Evolutionary conservation across 1,140 invertebrate species (phyloP).

Genomic region (Zaprionus vittiger): DNA sequence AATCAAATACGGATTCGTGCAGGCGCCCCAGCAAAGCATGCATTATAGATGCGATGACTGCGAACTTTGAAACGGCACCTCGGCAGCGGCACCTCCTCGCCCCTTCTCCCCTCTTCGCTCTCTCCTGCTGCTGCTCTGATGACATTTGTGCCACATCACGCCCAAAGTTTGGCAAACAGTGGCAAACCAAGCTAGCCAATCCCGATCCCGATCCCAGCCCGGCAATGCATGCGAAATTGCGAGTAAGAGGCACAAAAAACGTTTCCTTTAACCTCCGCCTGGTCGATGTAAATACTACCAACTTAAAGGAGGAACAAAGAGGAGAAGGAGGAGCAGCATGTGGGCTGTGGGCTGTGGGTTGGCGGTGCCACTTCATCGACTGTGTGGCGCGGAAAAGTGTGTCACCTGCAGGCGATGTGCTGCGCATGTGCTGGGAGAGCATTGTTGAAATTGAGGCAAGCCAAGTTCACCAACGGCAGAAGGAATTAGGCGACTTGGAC

Average conservation of each 20-base stretch:
- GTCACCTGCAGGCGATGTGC: slow-evolving; percentile 60
- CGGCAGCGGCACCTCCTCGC: slow-evolving; percentile 38
- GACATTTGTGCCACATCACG: slow-evolving; percentile 73
- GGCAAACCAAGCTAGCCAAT: slow-evolving; percentile 33
- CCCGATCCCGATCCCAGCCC: slow-evolving; percentile 25
- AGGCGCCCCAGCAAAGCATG: slow-evolving; percentile 46
- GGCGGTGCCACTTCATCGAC: slow-evolving; percentile 59
- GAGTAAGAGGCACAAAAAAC: slow-evolving; percentile 44
- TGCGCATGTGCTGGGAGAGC: slow-evolving; percentile 70
- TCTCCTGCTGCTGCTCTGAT: slow-evolving; percentile 8
- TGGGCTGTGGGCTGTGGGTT: slow-evolving; percentile 11
- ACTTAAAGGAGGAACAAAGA: neutral
- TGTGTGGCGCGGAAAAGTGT: slow-evolving; percentile 74
- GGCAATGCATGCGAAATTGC: slow-evolving; percentile 75
- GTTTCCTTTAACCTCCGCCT: slow-evolving; percentile 62
- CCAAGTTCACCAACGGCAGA: slow-evolving; percentile 31
- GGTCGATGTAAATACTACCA: slow-evolving; percentile 72
- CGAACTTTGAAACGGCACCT: slow-evolving; percentile 46
- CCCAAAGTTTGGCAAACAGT: slow-evolving; percentile 47
- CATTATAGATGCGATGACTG: slow-evolving; percentile 70
- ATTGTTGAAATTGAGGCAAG: slow-evolving; percentile 37
- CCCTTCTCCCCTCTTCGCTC: neutral
- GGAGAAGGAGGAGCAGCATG: neutral
- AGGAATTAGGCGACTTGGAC: neutral
- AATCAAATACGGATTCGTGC: slow-evolving; percentile 49